phyloP scores from a whole-genome alignment of 2,113 vertebrate genomes.

The Pampusana beccarii region DNA sequence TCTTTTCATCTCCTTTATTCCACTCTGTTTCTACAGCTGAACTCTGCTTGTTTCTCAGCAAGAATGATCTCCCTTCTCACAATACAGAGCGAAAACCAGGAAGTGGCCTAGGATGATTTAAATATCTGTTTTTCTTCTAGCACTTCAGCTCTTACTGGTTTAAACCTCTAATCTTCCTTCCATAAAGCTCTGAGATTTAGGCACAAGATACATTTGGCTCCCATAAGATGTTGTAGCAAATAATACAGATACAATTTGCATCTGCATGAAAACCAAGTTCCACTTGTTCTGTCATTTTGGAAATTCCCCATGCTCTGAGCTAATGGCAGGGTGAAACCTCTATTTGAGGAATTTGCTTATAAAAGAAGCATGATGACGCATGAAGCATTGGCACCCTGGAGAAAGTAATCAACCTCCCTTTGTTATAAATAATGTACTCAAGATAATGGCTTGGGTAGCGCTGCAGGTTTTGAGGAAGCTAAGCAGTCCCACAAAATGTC shows the following conservation, averaged over 20 bases:
- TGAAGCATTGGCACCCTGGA: constrained; percentile 38
- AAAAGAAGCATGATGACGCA: constrained; percentile 40
- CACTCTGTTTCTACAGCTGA: not conserved
- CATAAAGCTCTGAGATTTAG: not conserved
- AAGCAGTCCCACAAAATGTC: not conserved
- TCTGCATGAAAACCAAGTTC: constrained; percentile 6
- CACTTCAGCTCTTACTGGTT: constrained; percentile 2
- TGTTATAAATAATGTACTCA: constrained; percentile 40
- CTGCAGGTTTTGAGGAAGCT: not conserved
- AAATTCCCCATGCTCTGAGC: constrained; percentile 29
- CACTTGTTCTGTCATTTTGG: not conserved
- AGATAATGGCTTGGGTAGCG: constrained; percentile 13
- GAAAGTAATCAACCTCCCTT: constrained; percentile 59
- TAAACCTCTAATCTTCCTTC: constrained; percentile 2
- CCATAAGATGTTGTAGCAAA: not conserved
- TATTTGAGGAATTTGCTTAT: constrained; percentile 48
- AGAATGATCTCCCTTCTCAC: not conserved
- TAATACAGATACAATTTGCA: constrained; percentile 19
- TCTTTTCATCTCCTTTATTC: not conserved
- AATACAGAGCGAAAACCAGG: not conserved
- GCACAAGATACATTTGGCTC: not conserved
- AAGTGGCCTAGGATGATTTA: constrained; percentile 9
- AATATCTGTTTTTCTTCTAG: constrained; percentile 22
- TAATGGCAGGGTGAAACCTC: constrained; percentile 47
- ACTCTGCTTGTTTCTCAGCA: not conserved